Percentiles rank a stretch among this genome's conserved stretches.
Conservation (phyloP, 1,140 invertebrate species). For the Contarinia nasturtii region DNA sequence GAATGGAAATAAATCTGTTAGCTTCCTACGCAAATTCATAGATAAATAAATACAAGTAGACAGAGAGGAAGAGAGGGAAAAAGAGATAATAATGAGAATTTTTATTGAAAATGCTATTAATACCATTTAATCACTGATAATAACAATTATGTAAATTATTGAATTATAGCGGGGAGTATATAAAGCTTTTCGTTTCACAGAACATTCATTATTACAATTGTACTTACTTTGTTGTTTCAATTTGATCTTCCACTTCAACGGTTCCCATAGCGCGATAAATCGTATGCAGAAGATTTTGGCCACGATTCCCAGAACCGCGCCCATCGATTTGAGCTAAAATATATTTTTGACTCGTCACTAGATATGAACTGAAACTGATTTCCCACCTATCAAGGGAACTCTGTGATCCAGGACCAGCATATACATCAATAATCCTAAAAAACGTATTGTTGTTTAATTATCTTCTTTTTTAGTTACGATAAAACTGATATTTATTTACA, state of each 20-base stretch:
- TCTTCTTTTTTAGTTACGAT: no score
- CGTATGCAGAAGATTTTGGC: conserved; percentile 63
- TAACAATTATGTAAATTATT: no score
- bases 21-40: no score
- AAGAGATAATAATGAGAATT: no score
- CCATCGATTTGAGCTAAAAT: conserved; percentile 81
- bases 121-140: no score
- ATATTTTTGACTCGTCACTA: conserved; percentile 63
- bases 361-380: conserved; percentile 61
- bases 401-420: conserved; percentile 78
- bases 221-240: conserved; percentile 28
- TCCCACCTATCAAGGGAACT: conserved; percentile 55
- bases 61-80: neutral
- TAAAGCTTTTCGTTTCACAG: no score
- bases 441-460: no score
- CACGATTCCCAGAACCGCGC: conserved; percentile 68
- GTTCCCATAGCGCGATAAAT: conserved; percentile 71
- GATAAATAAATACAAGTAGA: no score
- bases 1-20: neutral
- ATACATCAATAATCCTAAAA: conserved; percentile 76
- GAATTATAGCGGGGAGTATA: no score
- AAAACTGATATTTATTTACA: no score
- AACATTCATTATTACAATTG: no score
- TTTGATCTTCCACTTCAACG: conserved; percentile 73
- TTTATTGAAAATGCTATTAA: no score